Base-by-base conservation (phyloP, 2,797 vertebrate genomes). In the Anguilla obscura region DNA sequence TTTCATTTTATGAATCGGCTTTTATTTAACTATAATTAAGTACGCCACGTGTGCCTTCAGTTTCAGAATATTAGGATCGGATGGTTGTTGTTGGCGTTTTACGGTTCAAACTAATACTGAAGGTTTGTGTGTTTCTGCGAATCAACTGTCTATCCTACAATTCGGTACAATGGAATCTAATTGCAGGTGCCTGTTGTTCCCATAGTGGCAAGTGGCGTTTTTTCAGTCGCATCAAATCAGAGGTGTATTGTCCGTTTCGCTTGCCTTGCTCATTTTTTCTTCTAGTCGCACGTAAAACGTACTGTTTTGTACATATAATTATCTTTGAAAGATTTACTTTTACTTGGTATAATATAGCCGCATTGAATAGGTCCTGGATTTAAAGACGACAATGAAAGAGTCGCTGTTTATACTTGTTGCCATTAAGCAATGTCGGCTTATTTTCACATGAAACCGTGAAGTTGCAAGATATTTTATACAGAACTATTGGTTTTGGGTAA, bases 71-170 rank as follows among this genome's bases (percentile, higher is more conserved):
- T 48, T 52, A 5, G 0, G 3, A 30, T 50, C 4, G 71, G 6
- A 7, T 45, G 45, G 16, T 3, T 45, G 30, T 30, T 69, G 63
- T 27, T 27, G n/a, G 45, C 40, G 45, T 48, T 36, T 40, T 76
- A 36, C 14, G 18, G 74, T 76, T 76, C 10, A 36, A 40, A 76
- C 33, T 40, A 76, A 16, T 12, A 4, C 7, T 85, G 27, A 27
- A 14, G 66, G n/a, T 80, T 21, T 21, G n/a, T 54, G 48, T 79
- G 86, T 79, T 87, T 60, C 76, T 56, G 36, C 24, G 50, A 79
- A 87, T 87, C 40, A 87, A 36, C 18, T 58, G 36, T 52, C 16
- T 56, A n/a, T 1, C 63, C 63, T 69, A 16, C 16, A 79, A 18
- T 14, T 79, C 30, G 33, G 74, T 16, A 21, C 30, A 79, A 18